Percentiles rank a stretch among this genome's conserved stretches.
Conservation (phyloP, 1,140 invertebrate genomes). For the Cherax quadricarinatus region DNA sequence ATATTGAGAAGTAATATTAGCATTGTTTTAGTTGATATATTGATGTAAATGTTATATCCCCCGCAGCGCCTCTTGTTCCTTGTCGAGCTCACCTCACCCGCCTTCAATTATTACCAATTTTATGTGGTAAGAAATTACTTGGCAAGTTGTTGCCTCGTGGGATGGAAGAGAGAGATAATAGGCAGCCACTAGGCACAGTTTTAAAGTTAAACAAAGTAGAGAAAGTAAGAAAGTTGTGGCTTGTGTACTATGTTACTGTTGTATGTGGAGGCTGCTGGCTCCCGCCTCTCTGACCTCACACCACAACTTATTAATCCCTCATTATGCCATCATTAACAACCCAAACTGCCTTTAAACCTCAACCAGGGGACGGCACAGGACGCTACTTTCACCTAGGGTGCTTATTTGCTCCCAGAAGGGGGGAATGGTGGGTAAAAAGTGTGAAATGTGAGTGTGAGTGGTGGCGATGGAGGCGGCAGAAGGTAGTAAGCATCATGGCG, state of each 20-base stretch:
- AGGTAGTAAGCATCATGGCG: slow-evolving; percentile 69
- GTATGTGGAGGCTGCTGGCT: slow-evolving; percentile 15
- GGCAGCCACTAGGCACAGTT: not conserved
- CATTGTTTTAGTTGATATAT: not conserved
- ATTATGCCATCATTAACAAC: not conserved
- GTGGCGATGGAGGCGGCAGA: slow-evolving; percentile 22
- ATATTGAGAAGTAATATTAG: not conserved
- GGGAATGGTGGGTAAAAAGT: not conserved
- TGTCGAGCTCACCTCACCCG: slow-evolving; percentile 27
- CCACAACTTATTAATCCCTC: not conserved
- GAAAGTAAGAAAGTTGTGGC: slow-evolving; percentile 33
- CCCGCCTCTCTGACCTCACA: slow-evolving; percentile 48
- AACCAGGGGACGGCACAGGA: not conserved
- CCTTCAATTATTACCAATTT: slow-evolving; percentile 26
- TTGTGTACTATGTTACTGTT: slow-evolving; percentile 35
- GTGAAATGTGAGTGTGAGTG: not conserved
- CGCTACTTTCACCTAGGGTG: not conserved
- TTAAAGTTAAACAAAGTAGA: not conserved
- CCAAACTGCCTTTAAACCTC: not conserved
- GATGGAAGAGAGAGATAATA: not conserved
- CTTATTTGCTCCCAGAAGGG: not conserved
- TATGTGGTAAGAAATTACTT: slow-evolving; percentile 30
- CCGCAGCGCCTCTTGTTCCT: slow-evolving; percentile 64
- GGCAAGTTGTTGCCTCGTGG: not conserved
- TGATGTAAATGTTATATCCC: slow-evolving; percentile 10